A percentile compares a stretch with the other conserved stretches of the same genome.
Conservation (phyloP, 2,797 vertebrate genomes). For the Poecile montanus region DNA sequence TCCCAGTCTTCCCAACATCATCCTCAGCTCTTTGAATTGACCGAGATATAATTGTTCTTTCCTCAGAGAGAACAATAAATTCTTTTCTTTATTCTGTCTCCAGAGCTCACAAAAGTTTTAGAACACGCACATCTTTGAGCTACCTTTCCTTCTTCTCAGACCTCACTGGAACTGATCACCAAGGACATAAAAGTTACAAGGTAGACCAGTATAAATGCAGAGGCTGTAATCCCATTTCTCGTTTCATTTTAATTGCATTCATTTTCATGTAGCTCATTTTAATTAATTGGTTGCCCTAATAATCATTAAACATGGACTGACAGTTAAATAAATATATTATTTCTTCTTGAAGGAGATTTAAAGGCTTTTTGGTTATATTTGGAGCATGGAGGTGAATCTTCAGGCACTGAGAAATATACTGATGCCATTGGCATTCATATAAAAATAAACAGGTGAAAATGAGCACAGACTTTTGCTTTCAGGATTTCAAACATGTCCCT, state of each 20-base stretch:
- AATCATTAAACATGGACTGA: slow-evolving; percentile 3
- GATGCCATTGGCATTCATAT: background rate
- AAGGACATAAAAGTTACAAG: background rate
- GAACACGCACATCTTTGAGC: background rate
- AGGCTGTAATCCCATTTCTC: background rate
- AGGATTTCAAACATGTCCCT: background rate
- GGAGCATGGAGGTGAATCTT: background rate
- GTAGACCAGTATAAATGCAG: background rate
- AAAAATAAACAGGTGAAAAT: background rate
- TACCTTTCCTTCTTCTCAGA: background rate
- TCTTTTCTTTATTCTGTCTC: background rate
- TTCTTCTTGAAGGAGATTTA: background rate
- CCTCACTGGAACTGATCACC: background rate
- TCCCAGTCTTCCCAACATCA: background rate
- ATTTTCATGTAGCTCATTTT: slow-evolving; percentile 3
- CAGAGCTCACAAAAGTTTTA: background rate
- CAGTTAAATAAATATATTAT: slow-evolving; percentile 31
- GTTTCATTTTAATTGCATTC: slow-evolving; percentile 17
- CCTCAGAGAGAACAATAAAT: background rate
- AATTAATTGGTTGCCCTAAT: slow-evolving; percentile 28
- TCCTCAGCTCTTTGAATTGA: background rate
- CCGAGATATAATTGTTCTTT: background rate
- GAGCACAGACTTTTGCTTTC: background rate
- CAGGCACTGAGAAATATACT: background rate
- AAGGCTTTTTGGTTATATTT: background rate